Evolutionary conservation across 1,140 invertebrate species (phyloP), one percentile per base, ranked within the genome.

Genomic region (Sarcophaga peregrina): DNA sequence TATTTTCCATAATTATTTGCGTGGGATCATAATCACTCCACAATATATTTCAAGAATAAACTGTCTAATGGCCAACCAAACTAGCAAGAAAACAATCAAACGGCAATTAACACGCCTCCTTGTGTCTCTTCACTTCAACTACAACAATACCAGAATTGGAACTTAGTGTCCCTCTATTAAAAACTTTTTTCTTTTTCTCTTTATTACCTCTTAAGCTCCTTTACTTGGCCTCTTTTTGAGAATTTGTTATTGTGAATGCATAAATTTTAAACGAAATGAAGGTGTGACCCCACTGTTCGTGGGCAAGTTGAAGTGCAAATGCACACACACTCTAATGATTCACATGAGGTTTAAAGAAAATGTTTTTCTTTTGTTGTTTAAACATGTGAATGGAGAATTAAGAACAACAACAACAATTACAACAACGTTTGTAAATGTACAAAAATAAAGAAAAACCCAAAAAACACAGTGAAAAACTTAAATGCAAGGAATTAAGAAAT

Each of bases 11-110:
- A 58, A 20, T 20, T 2, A 37, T 20, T 68, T 68, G 62, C 20
- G 17, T 20, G 17, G 17, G 62, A 68, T 68, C n/a, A 3, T 8
- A 20, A 20, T 68, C 62, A 20, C 7, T 20, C 5, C 17, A 17
- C 20, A 68, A 68, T 17, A 17, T 68, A 68, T 20, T 68, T 68
- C 17, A 17, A 68, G 8, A n/a, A n/a, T n/a, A 17, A 68, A 68
- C n/a, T 20, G 58, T 68, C 20, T 68, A 68, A 68, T 68, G 62
- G 20, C 62, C 62, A 68, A 68, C 62, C n/a, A 68, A 68, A 58
- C n/a, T n/a, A 58, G 15, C 54, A 58, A 6, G 11, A 11, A 54
- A 58, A 13, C 54, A 58, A 58, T n/a, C 54, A 58, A n/a, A 13
- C 13, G n/a, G n/a, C 58, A 62, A 25, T 10, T 20, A 58, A 68